Conservation (phyloP, 2,113 vertebrate genomes). For the Ceyx melanurus region DNA sequence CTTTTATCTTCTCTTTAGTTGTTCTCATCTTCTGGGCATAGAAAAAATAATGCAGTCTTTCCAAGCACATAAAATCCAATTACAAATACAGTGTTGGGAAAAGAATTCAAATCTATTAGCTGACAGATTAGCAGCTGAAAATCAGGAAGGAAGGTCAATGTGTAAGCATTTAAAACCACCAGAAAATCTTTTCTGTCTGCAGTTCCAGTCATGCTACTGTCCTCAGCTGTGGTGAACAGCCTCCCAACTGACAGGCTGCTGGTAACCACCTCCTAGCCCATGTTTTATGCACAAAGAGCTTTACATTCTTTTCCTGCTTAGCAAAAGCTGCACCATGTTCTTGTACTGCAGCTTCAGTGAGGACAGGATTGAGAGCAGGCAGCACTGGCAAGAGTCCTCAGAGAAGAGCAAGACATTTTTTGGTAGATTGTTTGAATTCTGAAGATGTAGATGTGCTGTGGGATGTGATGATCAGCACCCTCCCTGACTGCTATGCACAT, state of each 20-base stretch:
- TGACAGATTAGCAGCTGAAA: slow-evolving; percentile 12
- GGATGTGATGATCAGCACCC: background rate
- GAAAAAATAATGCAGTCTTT: background rate
- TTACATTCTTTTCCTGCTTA: slow-evolving; percentile 35
- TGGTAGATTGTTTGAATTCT: background rate
- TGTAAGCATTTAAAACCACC: background rate
- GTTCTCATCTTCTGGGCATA: background rate
- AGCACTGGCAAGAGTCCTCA: background rate
- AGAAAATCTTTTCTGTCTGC: background rate
- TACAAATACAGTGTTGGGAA: background rate
- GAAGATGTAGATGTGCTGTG: background rate
- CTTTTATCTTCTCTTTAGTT: background rate
- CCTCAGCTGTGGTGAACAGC: slow-evolving; percentile 31
- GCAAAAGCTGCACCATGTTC: background rate
- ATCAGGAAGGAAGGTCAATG: slow-evolving; percentile 36
- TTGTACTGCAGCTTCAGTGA: slow-evolving; percentile 32
- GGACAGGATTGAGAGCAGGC: slow-evolving; percentile 39
- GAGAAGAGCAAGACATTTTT: slow-evolving; percentile 27
- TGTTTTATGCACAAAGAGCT: slow-evolving; percentile 23
- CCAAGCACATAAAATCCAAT: background rate
- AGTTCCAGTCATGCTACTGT: background rate
- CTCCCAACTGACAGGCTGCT: background rate
- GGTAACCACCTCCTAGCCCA: background rate
- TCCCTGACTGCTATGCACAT: background rate
- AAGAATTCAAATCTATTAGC: background rate